Evolutionary conservation across 2,113 vertebrate species (phyloP), one percentile per base, ranked within the genome.

Genomic region (Saimiri boliviensis): DNA sequence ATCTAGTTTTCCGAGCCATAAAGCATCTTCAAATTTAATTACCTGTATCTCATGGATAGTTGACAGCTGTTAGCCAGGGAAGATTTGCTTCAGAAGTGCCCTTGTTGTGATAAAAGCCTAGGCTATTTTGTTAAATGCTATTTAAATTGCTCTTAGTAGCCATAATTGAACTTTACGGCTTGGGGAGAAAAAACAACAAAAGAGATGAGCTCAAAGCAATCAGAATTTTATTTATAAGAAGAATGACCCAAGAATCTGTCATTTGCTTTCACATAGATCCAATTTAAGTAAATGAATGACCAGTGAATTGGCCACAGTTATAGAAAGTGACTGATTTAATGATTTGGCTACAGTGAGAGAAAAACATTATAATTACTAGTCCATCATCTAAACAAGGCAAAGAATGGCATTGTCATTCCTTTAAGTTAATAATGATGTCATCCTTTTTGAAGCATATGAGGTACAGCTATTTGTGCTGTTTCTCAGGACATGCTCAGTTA

Each of bases 1-100:
- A 91, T 91, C 82, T 94, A 20, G 85, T 93, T 94, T 91, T 93
- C 86, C 76, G 70, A 81, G 85, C 80, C 83, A 95, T 97, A 93
- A 96, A 97, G 40, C 80, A 89, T 94, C 74, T 97, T 96, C 68
- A 87, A 12, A 97, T 95, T 95, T 96, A 97, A 98, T 97, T 96
- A 94, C 83, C 93, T 97, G 76, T 32, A 73, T 27, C 87, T 76
- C 92, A 92, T 5, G 92, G 96, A 86, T 81, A 97, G 90, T 42
- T 97, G 95, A 96, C 95, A 97, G 86, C 87, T 95, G 63, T 89
- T 95, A 94, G 88, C 49, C 25, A 42, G 45, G 86, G 82, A 89
- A 90, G 79, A 97, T 95, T 90, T 92, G 94, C 63, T 95, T 89
- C 37, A 54, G 42, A 87, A 77, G 54, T 40, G 9, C 20, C 56